Base-by-base conservation (phyloP, 2,113 vertebrate species). In the Pogona vitticeps region DNA sequence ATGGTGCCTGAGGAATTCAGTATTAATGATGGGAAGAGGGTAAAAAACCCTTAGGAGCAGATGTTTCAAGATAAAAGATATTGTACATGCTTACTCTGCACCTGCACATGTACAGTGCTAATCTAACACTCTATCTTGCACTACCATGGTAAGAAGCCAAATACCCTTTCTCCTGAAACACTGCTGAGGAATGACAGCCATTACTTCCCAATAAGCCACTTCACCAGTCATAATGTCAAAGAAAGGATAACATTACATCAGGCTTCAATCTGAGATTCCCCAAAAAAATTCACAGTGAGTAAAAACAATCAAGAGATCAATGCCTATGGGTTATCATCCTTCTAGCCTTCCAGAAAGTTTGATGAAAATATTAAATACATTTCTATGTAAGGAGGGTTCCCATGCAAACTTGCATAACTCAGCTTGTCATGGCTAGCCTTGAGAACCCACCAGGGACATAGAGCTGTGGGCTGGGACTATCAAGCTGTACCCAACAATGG, bases 301-400 rank as follows among this genome's bases (percentile, higher is more conserved):
- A 0, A 9, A 88, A 83, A 42, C 14, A 38, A 72, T 80, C 2
- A 68, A 52, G 4, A 79, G 31, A 21, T 59, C 20, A 67, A 82
- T 33, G 28, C 71, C 79, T 33, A 38, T 56, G 46, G 0, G 0
- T 17, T 0, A 18, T 4, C 77, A 82, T n/a, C 28, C 1, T 0
- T 15, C 6, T 23, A 31, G 15, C 20, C 52, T 71, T 72, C 56
- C 77, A 14, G 46, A 36, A 7, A 10, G 15, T 36, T 26, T 73
- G 20, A 72, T 17, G 31, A 59, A 72, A 71, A 59, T 36, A 73
- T 26, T 59, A 33, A 3, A 33, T 33, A 56, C 6, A 6, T 23
- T 79, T 59, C 20, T 52, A 61, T 46, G 36, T 31, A 61, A 86
- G 23, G 38, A 40, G 21, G 21, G 36, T 42, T n/a, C 58, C 6